Base-by-base conservation (phyloP, 1,140 invertebrate genomes). In the Bombus turneri region DNA sequence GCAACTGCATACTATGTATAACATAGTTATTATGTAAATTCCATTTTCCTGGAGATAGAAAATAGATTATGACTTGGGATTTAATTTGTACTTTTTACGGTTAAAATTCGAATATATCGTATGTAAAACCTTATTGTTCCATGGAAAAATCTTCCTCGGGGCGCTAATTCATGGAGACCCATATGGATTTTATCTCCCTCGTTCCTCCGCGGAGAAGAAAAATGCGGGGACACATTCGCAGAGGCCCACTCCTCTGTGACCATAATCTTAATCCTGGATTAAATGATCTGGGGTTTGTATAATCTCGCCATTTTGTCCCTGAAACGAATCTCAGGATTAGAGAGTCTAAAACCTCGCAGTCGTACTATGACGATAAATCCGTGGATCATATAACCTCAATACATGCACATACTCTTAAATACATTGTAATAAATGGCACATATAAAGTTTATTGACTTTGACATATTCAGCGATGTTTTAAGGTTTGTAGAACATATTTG, bases 211-310 rank as follows among this genome's bases (percentile, higher is more conserved):
- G 41, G 25, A 4, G 28, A 71, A 83, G 85, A 89, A 89, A 89
- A 89, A 89, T 89, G 85, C 85, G 87, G 64, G 59, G 62, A 86
- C 80, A 79, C 81, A 86, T 81, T 85, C 76, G 71, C 59, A 64
- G 53, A 64, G 43, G 62, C 82, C 72, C 87, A 64, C 75, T 53
- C 64, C 68, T 87, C 83, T 86, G 77, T 82, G 87, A 88, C 86
- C 87, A 86, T 90, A 90, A 91, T 91, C 90, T 91, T 91, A 91
- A 91, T 86, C 87, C 88, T n/a, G 84, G 90, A 91, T 91, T 91
- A 91, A 88, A 83, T 82, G 84, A 90, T 86, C 84, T 64, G 73
- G 83, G 87, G 85, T 90, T 91, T 85, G 81, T 91, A 91, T 90
- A 90, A 91, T 91, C 89, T 80, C 64, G 87, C 88, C 87, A 88